Conservation (phyloP, 2,888 invertebrate species). For the Branchipolynoe longqiensis region DNA sequence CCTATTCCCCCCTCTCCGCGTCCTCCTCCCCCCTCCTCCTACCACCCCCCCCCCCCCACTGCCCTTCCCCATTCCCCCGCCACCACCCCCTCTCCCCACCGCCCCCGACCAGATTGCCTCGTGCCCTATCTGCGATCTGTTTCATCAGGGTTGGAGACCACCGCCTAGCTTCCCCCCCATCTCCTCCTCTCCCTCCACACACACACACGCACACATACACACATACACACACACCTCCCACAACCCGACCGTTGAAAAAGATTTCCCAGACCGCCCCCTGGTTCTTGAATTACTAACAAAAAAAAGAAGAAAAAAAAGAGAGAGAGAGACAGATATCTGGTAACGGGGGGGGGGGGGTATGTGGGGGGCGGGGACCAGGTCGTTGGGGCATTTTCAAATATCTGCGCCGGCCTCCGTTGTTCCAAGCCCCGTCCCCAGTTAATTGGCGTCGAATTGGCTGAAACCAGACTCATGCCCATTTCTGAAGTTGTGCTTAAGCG, state of each 20-base stretch:
- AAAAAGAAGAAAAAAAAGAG: no score
- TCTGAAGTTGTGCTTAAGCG: no score
- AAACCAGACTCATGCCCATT: not conserved
- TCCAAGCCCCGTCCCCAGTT: not conserved
- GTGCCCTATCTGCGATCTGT: conserved; percentile 19
- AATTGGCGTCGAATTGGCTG: conserved; percentile 22
- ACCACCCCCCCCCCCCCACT: no score
- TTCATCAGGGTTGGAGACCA: not conserved
- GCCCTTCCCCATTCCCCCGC: no score
- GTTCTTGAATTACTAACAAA: conserved; percentile 33
- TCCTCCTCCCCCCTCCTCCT: no score
- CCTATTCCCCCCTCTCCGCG: not conserved
- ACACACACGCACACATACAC: no score
- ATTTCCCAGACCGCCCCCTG: not conserved
- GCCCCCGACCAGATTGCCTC: conserved; percentile 19
- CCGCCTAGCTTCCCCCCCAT: not conserved
- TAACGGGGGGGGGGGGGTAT: not conserved
- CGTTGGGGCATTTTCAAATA: not conserved
- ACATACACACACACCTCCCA: no score
- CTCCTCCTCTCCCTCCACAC: no score
- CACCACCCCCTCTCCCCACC: no score
- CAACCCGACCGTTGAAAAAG: conserved; percentile 20
- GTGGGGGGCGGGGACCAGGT: no score
- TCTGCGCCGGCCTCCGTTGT: not conserved
- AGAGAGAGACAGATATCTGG: conserved; percentile 43